Conservation (phyloP, 1,140 invertebrate species). For the Caenorhabditis inopinata region DNA sequence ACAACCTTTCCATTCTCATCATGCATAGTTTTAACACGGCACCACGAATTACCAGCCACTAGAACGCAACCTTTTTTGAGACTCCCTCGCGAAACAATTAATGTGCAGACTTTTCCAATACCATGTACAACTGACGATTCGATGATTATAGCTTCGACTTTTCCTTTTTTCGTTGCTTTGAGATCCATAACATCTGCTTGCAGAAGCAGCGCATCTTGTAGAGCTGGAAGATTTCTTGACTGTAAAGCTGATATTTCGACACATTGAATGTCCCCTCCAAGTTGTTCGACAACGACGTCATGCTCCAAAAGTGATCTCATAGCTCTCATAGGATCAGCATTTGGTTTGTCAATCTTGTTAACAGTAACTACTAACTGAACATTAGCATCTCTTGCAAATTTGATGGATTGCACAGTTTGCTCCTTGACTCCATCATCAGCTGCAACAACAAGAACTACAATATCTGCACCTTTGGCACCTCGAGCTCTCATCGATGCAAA, state of each 20-base stretch:
- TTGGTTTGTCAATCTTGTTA: conserved; percentile 94
- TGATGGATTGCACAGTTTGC: conserved; percentile 78
- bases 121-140: conserved; percentile 78
- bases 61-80: conserved; percentile 79
- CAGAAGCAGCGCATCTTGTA: conserved; percentile 75
- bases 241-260: conserved; percentile 85
- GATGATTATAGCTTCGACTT: conserved; percentile 84
- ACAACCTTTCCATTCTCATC: conserved; percentile 77
- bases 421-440: conserved; percentile 98
- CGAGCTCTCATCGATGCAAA: conserved; percentile 80
- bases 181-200: conserved; percentile 86
- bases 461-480: conserved; percentile 78
- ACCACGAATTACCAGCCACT: conserved; percentile 75
- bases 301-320: conserved; percentile 75
- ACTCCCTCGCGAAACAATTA: conserved; percentile 84
- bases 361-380: conserved; percentile 96
- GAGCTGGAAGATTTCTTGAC: conserved; percentile 61
- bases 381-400: conserved; percentile 66
- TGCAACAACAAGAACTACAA: conserved; percentile 92
- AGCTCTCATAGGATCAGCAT: conserved; percentile 75
- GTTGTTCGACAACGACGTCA: conserved; percentile 81
- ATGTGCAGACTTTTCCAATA: conserved; percentile 80
- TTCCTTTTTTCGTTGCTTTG: conserved; percentile 74
- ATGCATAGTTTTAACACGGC: conserved; percentile 76
- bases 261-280: conserved; percentile 87